These are phyloP conservation scores for Mormyrus proboscirostris DNA, from an alignment of 2,797 vertebrate genomes.

Conservation along the genomic window DNA sequence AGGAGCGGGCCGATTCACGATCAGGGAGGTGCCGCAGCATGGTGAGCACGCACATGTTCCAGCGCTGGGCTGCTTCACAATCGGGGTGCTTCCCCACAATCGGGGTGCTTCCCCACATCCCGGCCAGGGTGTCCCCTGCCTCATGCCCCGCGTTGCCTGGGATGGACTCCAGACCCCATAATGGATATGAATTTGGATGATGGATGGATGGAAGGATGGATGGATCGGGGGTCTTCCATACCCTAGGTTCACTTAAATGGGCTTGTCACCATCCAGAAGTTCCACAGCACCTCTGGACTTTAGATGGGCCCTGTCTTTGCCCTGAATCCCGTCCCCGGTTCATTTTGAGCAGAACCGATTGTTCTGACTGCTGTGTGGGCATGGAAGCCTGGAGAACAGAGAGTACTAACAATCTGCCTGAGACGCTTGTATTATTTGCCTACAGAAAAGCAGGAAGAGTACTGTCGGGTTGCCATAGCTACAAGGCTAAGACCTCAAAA, in stretches of 20 bases:
- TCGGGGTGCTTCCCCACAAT: not conserved
- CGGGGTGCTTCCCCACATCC: not conserved
- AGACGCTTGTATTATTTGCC: constrained; percentile 1
- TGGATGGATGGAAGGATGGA: not conserved
- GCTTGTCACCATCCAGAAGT: not conserved
- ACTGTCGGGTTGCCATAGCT: not conserved
- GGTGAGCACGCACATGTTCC: not conserved
- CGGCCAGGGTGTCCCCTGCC: not conserved
- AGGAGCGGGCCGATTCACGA: not conserved
- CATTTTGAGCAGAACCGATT: not conserved
- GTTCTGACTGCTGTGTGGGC: constrained; percentile 9
- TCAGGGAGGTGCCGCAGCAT: not conserved
- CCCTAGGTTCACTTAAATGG: not conserved
- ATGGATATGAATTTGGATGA: not conserved
- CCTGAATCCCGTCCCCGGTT: not conserved
- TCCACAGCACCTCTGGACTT: not conserved
- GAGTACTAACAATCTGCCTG: not conserved
- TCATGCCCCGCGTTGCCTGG: not conserved
- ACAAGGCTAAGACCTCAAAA: not conserved
- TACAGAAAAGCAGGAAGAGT: not conserved
- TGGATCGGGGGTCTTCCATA: not conserved
- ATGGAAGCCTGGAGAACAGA: not conserved
- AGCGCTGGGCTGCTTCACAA: not conserved
- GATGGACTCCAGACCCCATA: not conserved
- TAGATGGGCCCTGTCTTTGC: not conserved